Evolutionary conservation across 2,888 invertebrate species (phyloP).

Genomic region (Eristalis intricaria): DNA sequence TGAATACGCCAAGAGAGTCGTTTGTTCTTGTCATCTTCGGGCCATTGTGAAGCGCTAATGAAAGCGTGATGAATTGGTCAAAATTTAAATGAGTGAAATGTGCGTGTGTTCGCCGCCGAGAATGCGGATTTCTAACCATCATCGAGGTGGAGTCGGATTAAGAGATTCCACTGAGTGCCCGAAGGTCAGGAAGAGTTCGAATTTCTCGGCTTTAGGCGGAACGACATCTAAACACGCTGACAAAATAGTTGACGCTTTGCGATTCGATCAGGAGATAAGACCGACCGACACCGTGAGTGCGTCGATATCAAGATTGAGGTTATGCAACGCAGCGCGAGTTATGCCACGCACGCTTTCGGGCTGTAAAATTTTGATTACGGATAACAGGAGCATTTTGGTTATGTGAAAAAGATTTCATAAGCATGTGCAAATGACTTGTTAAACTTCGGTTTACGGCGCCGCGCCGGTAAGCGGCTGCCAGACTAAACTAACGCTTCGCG

Average conservation of each 20-base stretch:
- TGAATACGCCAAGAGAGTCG: not conserved
- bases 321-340: not conserved
- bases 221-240: not conserved
- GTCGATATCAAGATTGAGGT: not conserved
- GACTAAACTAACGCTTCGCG: not conserved
- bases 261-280: not conserved
- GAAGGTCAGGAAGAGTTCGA: not conserved
- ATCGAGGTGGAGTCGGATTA: not conserved
- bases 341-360: not conserved
- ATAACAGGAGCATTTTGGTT: not conserved
- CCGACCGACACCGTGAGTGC: not conserved
- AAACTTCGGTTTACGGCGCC: not conserved
- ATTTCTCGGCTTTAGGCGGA: not conserved
- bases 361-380: not conserved
- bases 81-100: constrained; percentile 38
- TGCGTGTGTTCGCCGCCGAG: not conserved
- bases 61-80: constrained; percentile 28
- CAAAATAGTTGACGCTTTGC: not conserved
- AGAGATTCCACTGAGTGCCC: not conserved
- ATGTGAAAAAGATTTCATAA: not conserved
- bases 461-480: not conserved
- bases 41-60: not conserved
- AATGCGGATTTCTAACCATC: constrained; percentile 35
- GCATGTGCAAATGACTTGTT: not conserved
- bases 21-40: constrained; percentile 5